A percentile compares a stretch with the other conserved stretches of the same genome.
phyloP scores from a whole-genome alignment of 2,888 invertebrate genomes.

The Drosophila histrio region DNA sequence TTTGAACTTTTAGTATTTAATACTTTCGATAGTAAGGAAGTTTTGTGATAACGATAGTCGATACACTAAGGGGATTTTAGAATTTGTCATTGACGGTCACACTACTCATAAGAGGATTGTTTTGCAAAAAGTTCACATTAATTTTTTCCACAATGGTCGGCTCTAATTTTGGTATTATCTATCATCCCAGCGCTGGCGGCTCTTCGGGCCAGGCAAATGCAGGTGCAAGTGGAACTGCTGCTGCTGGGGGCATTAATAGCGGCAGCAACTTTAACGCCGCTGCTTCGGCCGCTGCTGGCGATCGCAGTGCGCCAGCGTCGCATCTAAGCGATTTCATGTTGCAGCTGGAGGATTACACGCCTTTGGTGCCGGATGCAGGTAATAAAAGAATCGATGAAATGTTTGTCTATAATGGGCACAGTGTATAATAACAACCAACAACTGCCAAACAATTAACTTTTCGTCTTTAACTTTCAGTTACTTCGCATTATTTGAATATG shows the following conservation, averaged over 20 bases:
- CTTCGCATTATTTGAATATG: constrained; percentile 84
- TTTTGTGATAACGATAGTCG: not conserved
- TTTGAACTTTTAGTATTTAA: no score
- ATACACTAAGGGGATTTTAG: not conserved
- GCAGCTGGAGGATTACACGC: constrained; percentile 92
- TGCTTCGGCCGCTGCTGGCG: constrained; percentile 27
- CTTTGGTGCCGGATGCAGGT: constrained; percentile 93
- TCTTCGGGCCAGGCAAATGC: constrained; percentile 41
- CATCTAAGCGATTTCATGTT: constrained; percentile 69
- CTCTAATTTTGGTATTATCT: constrained; percentile 67
- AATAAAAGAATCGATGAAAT: not conserved
- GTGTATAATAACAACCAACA: no score
- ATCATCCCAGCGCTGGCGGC: constrained; percentile 52
- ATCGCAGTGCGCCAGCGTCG: constrained; percentile 49
- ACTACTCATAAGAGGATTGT: not conserved
- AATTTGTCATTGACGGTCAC: not conserved
- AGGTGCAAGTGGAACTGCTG: not conserved
- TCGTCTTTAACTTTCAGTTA: constrained; percentile 26
- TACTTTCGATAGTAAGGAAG: no score
- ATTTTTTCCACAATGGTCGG: constrained; percentile 57
- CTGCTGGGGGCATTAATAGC: not conserved
- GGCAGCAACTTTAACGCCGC: constrained; percentile 15
- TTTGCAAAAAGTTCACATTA: not conserved
- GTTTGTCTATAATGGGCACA: no score
- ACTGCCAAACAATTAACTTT: not conserved